Base-by-base conservation (phyloP, 1,140 invertebrate genomes). In the Linepithema humile region DNA sequence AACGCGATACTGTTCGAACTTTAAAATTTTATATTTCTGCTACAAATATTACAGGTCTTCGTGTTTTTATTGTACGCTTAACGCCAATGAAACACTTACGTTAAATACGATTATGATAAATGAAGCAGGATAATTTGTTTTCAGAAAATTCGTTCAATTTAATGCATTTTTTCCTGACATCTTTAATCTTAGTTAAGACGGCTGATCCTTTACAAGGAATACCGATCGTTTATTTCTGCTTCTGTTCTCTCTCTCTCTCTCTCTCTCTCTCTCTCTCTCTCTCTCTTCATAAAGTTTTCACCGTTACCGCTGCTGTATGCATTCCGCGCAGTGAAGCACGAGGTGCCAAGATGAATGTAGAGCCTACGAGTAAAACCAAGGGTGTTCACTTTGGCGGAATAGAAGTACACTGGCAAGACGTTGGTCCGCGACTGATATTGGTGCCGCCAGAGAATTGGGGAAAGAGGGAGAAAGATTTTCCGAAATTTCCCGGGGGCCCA, bases 401-500 rank as follows among this genome's bases (percentile, higher is more conserved):
- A 88, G 75, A 91, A 90, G 87, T 87, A 60, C 55, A 77, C 86
- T 90, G 90, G 88, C 88, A 89, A 92, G 87, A 57, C 72, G 77
- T 62, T 48, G 70, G 64, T 20, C 55, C 50, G 50, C 55, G 67
- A 83, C 83, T 85, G 35, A 83, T 80, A 80, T 70, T 23, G 57
- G 43, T 82, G 69, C 82, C 72, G 70, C 35, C 35, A 17, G 64
- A 80, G 64, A n/a, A 53, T 60, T 62, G n/a, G n/a, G 2, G n/a
- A 10, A 12, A 26, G 20, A 45, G 59, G 45, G 45, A 83, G 84
- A 91, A 91, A 91, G 89, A 91, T 92, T 93, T 91, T 90, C 88
- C 86, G 84, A 89, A 92, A 93, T 93, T 93, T 93, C 91, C 91
- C 90, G 91, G 83, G 91, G 89, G 91, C 86, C 89, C 89, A 80